A percentile compares a stretch with the other conserved stretches of the same genome.
Evolutionary conservation across 2,797 vertebrate genomes (phyloP).

Genomic region (Trichosurus vulpecula): DNA sequence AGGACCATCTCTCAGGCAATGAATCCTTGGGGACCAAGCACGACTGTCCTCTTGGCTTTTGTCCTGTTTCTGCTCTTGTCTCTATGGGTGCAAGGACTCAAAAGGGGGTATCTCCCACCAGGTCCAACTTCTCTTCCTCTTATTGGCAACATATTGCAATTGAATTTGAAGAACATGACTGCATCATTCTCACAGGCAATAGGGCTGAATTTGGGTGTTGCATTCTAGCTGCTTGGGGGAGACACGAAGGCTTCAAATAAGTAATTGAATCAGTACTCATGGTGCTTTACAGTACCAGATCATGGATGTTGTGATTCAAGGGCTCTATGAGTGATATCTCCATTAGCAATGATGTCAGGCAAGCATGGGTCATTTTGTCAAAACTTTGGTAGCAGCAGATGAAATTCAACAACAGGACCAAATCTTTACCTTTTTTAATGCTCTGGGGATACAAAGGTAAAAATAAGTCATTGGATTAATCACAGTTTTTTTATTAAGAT

Average conservation of each 20-base stretch:
- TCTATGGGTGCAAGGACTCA: no score
- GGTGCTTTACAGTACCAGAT: background rate
- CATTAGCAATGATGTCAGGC: background rate
- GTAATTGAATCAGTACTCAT: background rate
- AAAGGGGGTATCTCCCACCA: conserved; percentile 5
- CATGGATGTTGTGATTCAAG: background rate
- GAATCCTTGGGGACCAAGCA: no score
- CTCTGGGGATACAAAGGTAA: background rate
- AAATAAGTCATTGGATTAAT: background rate
- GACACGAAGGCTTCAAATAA: background rate
- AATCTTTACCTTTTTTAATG: background rate
- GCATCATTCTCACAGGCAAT: background rate
- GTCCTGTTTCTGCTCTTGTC: no score
- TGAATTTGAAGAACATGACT: background rate
- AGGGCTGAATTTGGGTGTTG: background rate
- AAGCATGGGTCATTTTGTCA: background rate
- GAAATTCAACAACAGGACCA: background rate
- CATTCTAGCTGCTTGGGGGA: background rate
- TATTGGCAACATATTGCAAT: conserved; percentile 13
- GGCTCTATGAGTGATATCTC: background rate
- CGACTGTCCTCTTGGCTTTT: no score
- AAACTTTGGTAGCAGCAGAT: background rate
- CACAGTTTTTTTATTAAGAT: no score
- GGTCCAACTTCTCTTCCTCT: conserved; percentile 26
- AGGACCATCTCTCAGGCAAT: no score